A percentile compares a stretch with the other conserved stretches of the same genome.
phyloP scores from a whole-genome alignment of 1,140 invertebrate genomes.

The Drosophila kanapiae region DNA sequence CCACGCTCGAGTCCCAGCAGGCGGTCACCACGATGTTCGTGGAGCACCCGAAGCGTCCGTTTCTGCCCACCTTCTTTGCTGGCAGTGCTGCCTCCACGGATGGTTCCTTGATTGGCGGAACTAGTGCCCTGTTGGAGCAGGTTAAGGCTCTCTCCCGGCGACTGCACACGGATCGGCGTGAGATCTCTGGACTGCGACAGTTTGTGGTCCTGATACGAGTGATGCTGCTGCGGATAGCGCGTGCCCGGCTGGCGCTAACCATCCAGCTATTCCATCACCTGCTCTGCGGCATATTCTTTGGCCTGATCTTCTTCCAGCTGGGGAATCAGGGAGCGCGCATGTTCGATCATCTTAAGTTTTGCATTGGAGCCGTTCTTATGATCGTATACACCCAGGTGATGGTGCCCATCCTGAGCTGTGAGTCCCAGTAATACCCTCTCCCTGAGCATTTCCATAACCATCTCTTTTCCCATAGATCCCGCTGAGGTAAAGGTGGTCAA shows the following conservation, averaged over 20 bases:
- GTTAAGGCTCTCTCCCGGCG: slow-evolving; percentile 71
- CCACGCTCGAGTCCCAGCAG: slow-evolving; percentile 54
- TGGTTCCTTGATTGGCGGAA: slow-evolving; percentile 72
- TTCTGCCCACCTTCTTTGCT: slow-evolving; percentile 64
- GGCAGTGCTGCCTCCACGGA: slow-evolving; percentile 69
- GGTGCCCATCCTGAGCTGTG: slow-evolving; percentile 88
- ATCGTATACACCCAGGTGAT: slow-evolving; percentile 89
- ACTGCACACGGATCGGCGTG: slow-evolving; percentile 51
- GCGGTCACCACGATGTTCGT: slow-evolving; percentile 75
- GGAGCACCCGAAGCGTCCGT: slow-evolving; percentile 70
- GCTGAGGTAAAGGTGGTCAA: slow-evolving; percentile 92
- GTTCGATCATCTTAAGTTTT: slow-evolving; percentile 89
- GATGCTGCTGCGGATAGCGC: slow-evolving; percentile 78
- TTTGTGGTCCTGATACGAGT: slow-evolving; percentile 75
- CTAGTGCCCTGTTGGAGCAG: slow-evolving; percentile 66
- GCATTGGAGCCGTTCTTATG: slow-evolving; percentile 88
- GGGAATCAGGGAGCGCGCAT: slow-evolving; percentile 88
- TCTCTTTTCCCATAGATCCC: slow-evolving; percentile 88
- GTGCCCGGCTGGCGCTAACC: slow-evolving; percentile 85
- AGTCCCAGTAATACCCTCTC: slow-evolving; percentile 53
- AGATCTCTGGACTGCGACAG: slow-evolving; percentile 72
- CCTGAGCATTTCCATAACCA: neutral
- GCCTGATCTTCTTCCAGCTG: slow-evolving; percentile 87
- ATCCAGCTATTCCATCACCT: slow-evolving; percentile 88
- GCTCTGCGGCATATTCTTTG: slow-evolving; percentile 86